These are phyloP conservation scores for Darevskia mixta DNA, from an alignment of 2,797 vertebrate genomes.

Conservation along the genomic window DNA sequence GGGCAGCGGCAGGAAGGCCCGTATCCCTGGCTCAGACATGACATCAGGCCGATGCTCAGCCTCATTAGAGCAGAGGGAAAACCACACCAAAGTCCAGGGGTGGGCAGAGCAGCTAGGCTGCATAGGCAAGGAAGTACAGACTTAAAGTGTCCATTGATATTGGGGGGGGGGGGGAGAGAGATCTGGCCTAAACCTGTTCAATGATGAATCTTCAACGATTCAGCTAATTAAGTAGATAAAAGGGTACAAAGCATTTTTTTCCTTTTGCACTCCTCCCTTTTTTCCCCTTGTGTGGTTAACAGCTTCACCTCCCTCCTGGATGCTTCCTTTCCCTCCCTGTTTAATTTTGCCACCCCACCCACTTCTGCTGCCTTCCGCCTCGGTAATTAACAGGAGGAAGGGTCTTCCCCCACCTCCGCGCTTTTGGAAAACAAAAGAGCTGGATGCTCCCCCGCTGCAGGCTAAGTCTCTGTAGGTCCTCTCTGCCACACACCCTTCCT, in stretches of 20 bases:
- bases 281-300: slow-evolving; percentile 37
- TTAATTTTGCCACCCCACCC: slow-evolving; percentile 67
- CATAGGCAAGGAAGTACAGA: background rate
- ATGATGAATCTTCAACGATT: background rate
- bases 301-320: slow-evolving; percentile 68
- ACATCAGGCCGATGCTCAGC: no score
- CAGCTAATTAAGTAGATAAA: background rate
- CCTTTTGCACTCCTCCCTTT: slow-evolving; percentile 51
- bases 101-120: background rate
- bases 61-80: background rate
- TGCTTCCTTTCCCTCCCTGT: slow-evolving; percentile 65
- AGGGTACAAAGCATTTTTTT: slow-evolving; percentile 29
- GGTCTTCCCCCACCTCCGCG: slow-evolving; percentile 52
- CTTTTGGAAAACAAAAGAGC: slow-evolving; percentile 66
- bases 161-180: background rate
- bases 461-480: slow-evolving; percentile 66
- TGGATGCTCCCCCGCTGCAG: slow-evolving; percentile 68
- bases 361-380: slow-evolving; percentile 63
- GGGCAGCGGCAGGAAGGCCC: background rate
- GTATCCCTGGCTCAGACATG: background rate
- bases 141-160: background rate
- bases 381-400: slow-evolving; percentile 62
- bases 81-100: background rate
- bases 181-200: background rate
- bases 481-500: slow-evolving; percentile 65